Conservation (phyloP, 2,797 vertebrate species). For the Ctenopoma kingsleyae region DNA sequence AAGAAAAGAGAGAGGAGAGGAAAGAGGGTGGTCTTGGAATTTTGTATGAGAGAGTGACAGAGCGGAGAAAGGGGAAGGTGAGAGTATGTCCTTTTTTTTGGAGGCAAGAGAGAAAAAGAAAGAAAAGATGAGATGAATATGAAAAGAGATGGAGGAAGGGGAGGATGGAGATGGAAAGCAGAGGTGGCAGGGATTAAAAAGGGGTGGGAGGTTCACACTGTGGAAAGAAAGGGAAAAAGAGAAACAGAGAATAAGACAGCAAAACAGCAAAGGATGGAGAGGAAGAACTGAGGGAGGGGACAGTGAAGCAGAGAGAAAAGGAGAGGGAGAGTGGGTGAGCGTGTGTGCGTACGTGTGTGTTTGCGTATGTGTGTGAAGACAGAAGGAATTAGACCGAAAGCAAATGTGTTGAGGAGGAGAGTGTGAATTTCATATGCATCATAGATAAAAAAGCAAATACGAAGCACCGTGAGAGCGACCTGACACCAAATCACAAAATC, state of each 20-base stretch:
- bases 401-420: conserved; percentile 81
- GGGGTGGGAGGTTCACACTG: conserved; percentile 60
- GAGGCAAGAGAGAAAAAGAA: conserved; percentile 26
- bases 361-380: conserved; percentile 66
- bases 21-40: conserved; percentile 75
- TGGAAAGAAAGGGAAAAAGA: conserved; percentile 67
- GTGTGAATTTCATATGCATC: conserved; percentile 85
- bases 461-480: conserved; percentile 51
- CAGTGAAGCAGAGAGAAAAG: conserved; percentile 69
- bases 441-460: conserved; percentile 57
- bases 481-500: conserved; percentile 20
- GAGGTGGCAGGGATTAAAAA: conserved; percentile 66
- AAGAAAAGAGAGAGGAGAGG: conserved; percentile 65
- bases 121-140: conserved; percentile 66
- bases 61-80: conserved; percentile 61
- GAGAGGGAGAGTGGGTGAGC: conserved; percentile 66
- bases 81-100: conserved; percentile 42
- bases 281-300: conserved; percentile 77
- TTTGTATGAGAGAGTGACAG: conserved; percentile 62
- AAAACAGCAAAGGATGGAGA: conserved; percentile 72
- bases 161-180: conserved; percentile 70
- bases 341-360: conserved; percentile 32
- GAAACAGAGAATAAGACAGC: conserved; percentile 73
- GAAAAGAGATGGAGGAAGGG: conserved; percentile 56
- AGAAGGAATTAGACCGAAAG: conserved; percentile 84